Evolutionary conservation across 2,113 vertebrate species (phyloP), one percentile per base, ranked within the genome.

Genomic region (Eretmochelys imbricata): DNA sequence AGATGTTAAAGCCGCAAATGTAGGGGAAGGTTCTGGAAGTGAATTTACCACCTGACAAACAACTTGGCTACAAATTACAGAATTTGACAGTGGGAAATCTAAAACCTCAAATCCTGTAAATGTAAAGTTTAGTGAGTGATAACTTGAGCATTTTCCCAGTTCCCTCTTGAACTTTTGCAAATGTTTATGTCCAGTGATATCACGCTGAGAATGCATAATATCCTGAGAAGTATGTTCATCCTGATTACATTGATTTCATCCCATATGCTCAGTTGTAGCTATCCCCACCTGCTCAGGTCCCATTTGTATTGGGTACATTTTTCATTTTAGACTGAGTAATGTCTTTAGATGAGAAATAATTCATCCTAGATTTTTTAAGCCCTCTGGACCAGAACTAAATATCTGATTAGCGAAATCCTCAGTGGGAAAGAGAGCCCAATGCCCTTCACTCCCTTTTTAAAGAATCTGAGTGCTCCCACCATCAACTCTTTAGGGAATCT

Each of bases 201-300:
- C 88, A 24, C 42, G 31, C 72, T 94, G 75, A 24, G 83, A 91
- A 84, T 94, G 91, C 90, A 46, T 85, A 90, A 51, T 59, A 59
- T 50, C 89, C 57, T 65, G 62, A 85, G 87, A 95, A 94, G 12
- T 51, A 22, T 84, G 20, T 76, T 94, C 83, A 76, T 93, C 90
- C 94, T 90, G 90, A 89, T 94, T 93, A 82, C 79, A 87, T 87
- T 87, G 0, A 75, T 91, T 91, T 92, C 5, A 87, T 81, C 17
- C 86, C 88, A 13, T 93, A 90, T 91, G 57, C 57, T 94, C 27
- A 31, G 29, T 88, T 90, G 19, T 42, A 93, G 69, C 84, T 93
- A 35, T 88, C 89, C 92, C 54, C 42, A 83, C 86, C 69, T 82
- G 1, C 88, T 87, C 31, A 11, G 27, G 87, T n/a, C 1, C 10